Evolutionary conservation across 2,797 vertebrate species (phyloP).

Genomic region (Acanthiza pusilla): DNA sequence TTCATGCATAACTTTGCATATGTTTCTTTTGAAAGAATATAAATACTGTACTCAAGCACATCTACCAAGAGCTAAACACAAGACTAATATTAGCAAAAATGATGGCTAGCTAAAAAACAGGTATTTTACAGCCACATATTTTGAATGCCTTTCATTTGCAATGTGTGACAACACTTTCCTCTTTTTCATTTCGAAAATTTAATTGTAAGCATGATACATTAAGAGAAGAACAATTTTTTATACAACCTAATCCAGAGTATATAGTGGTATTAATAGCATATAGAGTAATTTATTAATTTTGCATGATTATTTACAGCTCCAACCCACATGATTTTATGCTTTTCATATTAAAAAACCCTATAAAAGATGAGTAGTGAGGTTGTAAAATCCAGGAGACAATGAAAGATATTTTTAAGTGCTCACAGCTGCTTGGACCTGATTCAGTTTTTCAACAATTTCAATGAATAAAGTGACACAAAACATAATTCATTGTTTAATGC

Average conservation of each 20-base stretch:
- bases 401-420: background rate
- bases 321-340: background rate
- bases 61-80: background rate
- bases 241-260: background rate
- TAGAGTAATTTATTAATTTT: background rate
- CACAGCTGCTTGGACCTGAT: background rate
- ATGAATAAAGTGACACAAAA: background rate
- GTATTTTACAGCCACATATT: background rate
- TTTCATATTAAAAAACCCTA: background rate
- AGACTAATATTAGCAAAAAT: background rate
- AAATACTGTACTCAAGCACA: background rate
- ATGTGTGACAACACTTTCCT: background rate
- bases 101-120: background rate
- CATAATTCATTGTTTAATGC: background rate
- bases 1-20: background rate
- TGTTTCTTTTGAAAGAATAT: background rate
- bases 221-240: background rate
- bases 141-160: background rate
- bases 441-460: background rate
- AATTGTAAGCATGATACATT: background rate
- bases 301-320: background rate
- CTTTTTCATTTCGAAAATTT: background rate
- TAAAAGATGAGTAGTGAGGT: background rate
- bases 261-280: background rate
- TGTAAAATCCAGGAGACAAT: background rate